Conservation (phyloP, 2,113 vertebrate genomes). For the Dipodomys ordii region DNA sequence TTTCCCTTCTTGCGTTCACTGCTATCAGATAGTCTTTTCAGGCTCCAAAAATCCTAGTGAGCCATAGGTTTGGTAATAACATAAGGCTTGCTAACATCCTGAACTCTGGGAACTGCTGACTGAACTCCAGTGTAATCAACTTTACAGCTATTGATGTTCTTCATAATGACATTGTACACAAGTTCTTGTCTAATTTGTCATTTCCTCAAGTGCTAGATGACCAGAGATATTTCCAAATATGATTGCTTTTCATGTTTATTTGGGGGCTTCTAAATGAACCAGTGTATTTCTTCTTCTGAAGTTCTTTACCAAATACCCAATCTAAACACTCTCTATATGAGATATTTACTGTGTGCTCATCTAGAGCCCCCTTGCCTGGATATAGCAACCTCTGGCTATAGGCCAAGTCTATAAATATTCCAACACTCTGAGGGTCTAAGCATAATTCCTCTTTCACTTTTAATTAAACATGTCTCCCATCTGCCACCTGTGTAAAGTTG, state of each 20-base stretch:
- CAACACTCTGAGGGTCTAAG: background rate
- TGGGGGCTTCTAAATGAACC: background rate
- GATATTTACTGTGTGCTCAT: background rate
- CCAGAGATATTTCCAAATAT: too few species aligned
- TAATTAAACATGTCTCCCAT: conserved; percentile 7
- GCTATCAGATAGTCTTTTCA: background rate
- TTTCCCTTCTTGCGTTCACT: background rate
- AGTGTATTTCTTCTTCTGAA: background rate
- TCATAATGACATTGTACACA: too few species aligned
- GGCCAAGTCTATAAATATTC: background rate
- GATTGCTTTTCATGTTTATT: background rate
- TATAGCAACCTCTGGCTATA: background rate
- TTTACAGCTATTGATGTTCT: too few species aligned
- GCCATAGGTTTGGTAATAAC: background rate
- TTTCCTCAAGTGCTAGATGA: too few species aligned
- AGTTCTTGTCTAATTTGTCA: too few species aligned
- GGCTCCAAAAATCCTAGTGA: background rate
- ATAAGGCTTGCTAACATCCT: background rate
- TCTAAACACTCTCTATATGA: background rate
- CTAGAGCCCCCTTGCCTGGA: background rate
- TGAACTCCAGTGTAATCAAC: too few species aligned
- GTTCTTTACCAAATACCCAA: background rate
- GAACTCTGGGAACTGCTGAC: too few species aligned
- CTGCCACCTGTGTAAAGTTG: background rate
- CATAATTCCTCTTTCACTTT: background rate